Evolutionary conservation across 1,140 invertebrate genomes (phyloP), one percentile per base, ranked within the genome.

Genomic region (Coptotermes formosanus): DNA sequence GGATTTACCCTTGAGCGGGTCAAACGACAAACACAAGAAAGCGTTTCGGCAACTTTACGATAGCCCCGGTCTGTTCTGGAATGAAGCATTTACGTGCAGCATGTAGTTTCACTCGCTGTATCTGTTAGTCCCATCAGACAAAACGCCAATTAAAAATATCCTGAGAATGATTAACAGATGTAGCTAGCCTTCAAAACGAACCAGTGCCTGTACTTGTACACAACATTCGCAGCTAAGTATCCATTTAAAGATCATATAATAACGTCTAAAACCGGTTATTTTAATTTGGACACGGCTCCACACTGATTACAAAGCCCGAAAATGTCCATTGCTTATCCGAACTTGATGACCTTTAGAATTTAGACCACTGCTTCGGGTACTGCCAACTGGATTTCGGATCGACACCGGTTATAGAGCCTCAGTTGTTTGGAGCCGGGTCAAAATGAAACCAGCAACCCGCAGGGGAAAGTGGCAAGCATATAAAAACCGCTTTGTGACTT

Each of bases 261-360:
- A 75, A n/a, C 30, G n/a, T 30, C 25, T 30, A 9, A 75, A 75
- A 75, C 64, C 64, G 64, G 64, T 75, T 75, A 75, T 75, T 75
- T 75, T 75, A 75, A 75, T 75, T 75, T 75, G 64, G 64, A 75
- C 64, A 75, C 30, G 64, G 64, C 64, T 9, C 64, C 64, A 30
- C 64, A 75, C n/a, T 25, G 64, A 75, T 75, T 75, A 75, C 64
- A 75, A 75, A 30, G 64, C 64, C 64, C 64, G 64, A 75, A 75
- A 75, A 75, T 75, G 64, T 75, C 64, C 64, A n/a, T 25, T 75
- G 64, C 30, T 75, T 11, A 75, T 30, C n/a, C 6, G 8, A 25
- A 75, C 64, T 30, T n/a, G 64, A 75, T 75, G 64, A 75, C 64
- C 64, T 75, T 75, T 75, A n/a, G 14, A 75, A 75, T 75, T 75